Conservation (phyloP, 2,888 invertebrate genomes). For the Ptilodon capucinus region DNA sequence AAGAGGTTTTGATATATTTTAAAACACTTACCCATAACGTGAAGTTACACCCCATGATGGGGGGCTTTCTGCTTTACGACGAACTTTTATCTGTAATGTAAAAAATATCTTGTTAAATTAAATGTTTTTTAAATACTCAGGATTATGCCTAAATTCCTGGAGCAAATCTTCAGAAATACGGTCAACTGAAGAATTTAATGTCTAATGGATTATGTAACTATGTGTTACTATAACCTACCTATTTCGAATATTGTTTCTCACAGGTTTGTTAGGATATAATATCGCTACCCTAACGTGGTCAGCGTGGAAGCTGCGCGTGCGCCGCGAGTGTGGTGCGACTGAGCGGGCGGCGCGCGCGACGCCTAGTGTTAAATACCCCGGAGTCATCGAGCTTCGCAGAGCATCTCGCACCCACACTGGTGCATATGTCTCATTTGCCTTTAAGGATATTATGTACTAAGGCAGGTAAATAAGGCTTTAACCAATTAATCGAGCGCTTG, state of each 20-base stretch:
- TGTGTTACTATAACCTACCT: slow-evolving; percentile 21
- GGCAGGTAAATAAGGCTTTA: not conserved
- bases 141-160: no score
- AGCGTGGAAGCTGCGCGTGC: slow-evolving; percentile 50
- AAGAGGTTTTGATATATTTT: not conserved
- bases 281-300: slow-evolving; percentile 33
- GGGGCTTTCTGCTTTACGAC: slow-evolving; percentile 43
- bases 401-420: slow-evolving; percentile 62
- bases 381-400: slow-evolving; percentile 64
- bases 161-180: no score
- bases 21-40: slow-evolving; percentile 60
- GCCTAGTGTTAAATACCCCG: slow-evolving; percentile 76
- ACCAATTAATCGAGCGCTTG: not conserved
- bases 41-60: slow-evolving; percentile 68
- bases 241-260: slow-evolving; percentile 18
- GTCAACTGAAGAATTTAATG: no score
- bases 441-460: slow-evolving; percentile 40
- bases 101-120: slow-evolving; percentile 1
- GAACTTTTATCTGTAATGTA: slow-evolving; percentile 45
- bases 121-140: no score
- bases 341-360: slow-evolving; percentile 65
- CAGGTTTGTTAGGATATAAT: slow-evolving; percentile 19
- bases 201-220: not conserved
- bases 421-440: slow-evolving; percentile 48
- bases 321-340: slow-evolving; percentile 64